A percentile compares a stretch with the other conserved stretches of the same genome.
These are phyloP conservation scores for Ecdyonurus torrentis DNA, from an alignment of 2,888 invertebrate species.

Conservation along the genomic window DNA sequence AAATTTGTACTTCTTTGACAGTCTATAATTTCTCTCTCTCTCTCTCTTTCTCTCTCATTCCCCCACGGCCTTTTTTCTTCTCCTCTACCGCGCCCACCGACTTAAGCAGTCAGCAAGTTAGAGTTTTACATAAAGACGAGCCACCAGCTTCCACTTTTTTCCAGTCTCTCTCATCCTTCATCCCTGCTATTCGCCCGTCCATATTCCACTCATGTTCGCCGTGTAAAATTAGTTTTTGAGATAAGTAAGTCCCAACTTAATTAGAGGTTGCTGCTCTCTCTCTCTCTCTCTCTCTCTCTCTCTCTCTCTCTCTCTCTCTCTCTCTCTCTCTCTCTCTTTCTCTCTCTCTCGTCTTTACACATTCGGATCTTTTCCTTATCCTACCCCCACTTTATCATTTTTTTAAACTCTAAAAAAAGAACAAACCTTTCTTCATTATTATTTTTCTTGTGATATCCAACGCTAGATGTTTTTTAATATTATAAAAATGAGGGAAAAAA, in stretches of 20 bases:
- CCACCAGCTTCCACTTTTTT: not conserved
- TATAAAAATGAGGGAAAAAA: not conserved
- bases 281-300: constrained; percentile 2
- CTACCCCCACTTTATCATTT: not conserved
- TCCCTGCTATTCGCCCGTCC: too few relatives aligned
- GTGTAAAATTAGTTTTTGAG: constrained; percentile 11
- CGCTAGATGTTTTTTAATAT: not conserved
- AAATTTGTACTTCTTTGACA: constrained; percentile 1
- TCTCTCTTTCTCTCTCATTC: not conserved
- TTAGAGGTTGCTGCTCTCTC: constrained; percentile 7
- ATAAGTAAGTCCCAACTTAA: constrained; percentile 11
- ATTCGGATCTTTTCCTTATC: not conserved
- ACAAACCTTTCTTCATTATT: not conserved
- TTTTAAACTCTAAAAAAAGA: not conserved
- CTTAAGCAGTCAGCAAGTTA: not conserved
- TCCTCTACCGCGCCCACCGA: not conserved
- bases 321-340: constrained; percentile 1
- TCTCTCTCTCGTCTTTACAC: not conserved
- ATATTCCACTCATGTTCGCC: constrained; percentile 9
- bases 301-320: not conserved
- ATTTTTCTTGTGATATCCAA: not conserved
- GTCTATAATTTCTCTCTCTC: not conserved
- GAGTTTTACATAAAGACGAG: constrained; percentile 1
- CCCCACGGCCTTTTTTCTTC: not conserved
- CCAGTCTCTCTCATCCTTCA: not conserved